These are phyloP conservation scores for Pelodytes ibericus DNA, from an alignment of 2,797 vertebrate genomes.

Conservation along the genomic window DNA sequence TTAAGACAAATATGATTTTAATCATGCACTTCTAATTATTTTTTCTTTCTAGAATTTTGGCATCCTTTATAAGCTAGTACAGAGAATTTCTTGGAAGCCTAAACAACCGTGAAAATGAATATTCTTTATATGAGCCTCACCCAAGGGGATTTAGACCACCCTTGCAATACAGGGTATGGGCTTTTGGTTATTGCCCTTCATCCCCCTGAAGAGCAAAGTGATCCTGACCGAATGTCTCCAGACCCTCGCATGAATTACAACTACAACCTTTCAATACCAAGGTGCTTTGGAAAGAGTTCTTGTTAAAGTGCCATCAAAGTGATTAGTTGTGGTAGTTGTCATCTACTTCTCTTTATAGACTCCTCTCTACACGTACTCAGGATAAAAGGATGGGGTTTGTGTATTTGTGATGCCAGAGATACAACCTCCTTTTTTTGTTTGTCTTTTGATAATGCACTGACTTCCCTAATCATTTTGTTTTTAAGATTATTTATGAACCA, in stretches of 20 bases:
- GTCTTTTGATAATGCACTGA: constrained; percentile 47
- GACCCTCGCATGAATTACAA: constrained; percentile 41
- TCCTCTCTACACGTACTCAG: constrained; percentile 37
- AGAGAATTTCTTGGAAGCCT: constrained; percentile 85
- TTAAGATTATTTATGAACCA: constrained; percentile 26
- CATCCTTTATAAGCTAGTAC: constrained; percentile 85
- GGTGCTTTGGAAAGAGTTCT: constrained; percentile 6
- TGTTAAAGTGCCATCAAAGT: constrained; percentile 1
- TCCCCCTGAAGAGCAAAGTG: not conserved
- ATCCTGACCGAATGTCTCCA: not conserved
- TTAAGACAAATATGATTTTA: too few relatives aligned
- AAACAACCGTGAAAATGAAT: constrained; percentile 79
- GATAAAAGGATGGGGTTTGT: constrained; percentile 26
- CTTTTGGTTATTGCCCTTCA: not conserved
- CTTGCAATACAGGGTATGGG: not conserved
- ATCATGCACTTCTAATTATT: not conserved
- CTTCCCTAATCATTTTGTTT: not conserved
- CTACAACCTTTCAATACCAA: not conserved
- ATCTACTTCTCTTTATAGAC: not conserved
- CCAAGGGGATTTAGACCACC: not conserved
- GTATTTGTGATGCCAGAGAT: constrained; percentile 21
- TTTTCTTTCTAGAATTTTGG: constrained; percentile 84
- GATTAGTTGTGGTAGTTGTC: not conserved
- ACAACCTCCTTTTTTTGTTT: constrained; percentile 23
- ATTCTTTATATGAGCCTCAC: not conserved